Evolutionary conservation across 2,113 vertebrate genomes (phyloP), one percentile per base, ranked within the genome.

Genomic region (Pipa parva): DNA sequence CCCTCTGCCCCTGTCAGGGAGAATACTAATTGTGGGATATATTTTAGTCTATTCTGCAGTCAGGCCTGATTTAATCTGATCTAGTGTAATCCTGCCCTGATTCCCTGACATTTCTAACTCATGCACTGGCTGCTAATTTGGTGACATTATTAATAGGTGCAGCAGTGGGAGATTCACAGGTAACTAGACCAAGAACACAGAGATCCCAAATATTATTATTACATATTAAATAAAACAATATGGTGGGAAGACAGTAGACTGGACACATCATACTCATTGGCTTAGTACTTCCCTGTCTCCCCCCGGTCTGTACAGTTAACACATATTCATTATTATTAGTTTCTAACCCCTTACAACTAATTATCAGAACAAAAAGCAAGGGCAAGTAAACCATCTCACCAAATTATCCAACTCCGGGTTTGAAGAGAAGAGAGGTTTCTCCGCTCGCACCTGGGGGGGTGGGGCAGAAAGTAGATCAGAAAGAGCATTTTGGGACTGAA

Each of bases 381-480:
- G 17, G 39, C 3, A 42, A 42, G 17, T 42, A 42, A 42, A 6
- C 73, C 75, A 63, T 78, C 96, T 97, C 92, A 99, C 96, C 95
- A 99, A 96, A 92, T 98, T 99, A 84, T 99, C 96, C 92, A 99
- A 75, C 84, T 99, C 95, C 84, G 96, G 96, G 80, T 99, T 98
- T 79, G 96, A 99, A 84, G 95, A 98, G 86, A 98, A 98, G 88
- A 98, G 92, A 84, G 95, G 95, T 82, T 99, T 99, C 91, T 99
- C 96, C 56, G 96, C 96, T 57, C 95, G 93, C 76, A 98, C 95
- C 95, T 98, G 77, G 75, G 86, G 81, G 61, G 29, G 5, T 6
- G 29, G 10, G 29, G 29, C 5, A 10, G 29, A 31, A 31, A 31
- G 10, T n/a, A 74, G 6, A 42, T 7, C 10, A 42, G 13, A 42